A percentile compares a stretch with the other conserved stretches of the same genome.
Conservation (phyloP, 2,113 vertebrate genomes). For the Bos javanicus region DNA sequence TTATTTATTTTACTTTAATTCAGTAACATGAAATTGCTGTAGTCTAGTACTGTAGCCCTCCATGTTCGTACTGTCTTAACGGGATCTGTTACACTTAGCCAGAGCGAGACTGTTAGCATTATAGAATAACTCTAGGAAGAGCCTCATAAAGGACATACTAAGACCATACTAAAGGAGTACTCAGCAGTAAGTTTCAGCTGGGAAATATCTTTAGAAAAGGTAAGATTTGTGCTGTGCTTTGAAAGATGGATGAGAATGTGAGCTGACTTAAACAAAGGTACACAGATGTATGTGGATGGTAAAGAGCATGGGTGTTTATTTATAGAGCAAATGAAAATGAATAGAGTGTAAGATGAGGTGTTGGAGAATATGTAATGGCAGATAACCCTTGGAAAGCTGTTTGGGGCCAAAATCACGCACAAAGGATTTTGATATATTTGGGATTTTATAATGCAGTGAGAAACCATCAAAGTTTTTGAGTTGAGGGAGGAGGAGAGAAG, state of each 20-base stretch:
- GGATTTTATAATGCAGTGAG: neutral
- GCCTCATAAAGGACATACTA: neutral
- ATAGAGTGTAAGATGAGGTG: neutral
- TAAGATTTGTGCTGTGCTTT: neutral
- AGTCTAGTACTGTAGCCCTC: neutral
- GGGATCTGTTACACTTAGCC: neutral
- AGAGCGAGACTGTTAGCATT: neutral
- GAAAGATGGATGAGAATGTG: neutral
- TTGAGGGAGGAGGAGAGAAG: neutral
- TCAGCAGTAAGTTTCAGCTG: neutral
- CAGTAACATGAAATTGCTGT: neutral
- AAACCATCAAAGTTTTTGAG: neutral
- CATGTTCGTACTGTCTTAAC: neutral
- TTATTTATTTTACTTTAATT: slow-evolving; percentile 15
- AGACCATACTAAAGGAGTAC: neutral
- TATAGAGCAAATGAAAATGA: neutral
- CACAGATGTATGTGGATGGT: neutral
- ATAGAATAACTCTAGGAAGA: neutral
- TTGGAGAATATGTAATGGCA: neutral
- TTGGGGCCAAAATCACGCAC: neutral
- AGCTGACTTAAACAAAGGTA: neutral
- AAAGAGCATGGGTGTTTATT: neutral
- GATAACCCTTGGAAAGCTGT: neutral
- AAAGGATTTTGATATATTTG: slow-evolving; percentile 13
- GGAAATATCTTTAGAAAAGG: neutral